A percentile compares a stretch with the other conserved stretches of the same genome.
phyloP scores from a whole-genome alignment of 2,113 vertebrate genomes.

The Neolamprologus sp. region DNA sequence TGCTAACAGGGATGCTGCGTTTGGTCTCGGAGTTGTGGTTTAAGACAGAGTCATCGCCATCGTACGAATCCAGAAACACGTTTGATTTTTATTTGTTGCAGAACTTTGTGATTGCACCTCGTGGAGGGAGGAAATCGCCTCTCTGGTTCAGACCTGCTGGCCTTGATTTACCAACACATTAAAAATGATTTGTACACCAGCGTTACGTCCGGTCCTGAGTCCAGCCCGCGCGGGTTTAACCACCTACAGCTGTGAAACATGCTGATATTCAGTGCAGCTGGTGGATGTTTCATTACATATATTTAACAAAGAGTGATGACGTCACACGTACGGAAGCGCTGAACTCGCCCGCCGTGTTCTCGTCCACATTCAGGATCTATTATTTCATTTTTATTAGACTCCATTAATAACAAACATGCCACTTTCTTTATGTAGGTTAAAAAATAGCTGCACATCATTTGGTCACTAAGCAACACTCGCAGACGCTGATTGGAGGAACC shows the following conservation, averaged over 20 bases:
- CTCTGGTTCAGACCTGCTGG: neutral
- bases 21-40: accelerated
- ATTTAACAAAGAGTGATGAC: neutral
- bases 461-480: conserved; percentile 32
- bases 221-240: neutral
- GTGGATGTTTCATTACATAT: neutral
- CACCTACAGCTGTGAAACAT: neutral
- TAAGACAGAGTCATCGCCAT: neutral
- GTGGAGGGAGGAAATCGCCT: neutral
- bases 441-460: conserved; percentile 55
- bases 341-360: neutral
- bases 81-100: neutral
- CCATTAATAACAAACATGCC: conserved; percentile 27
- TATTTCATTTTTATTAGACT: neutral
- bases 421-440: neutral
- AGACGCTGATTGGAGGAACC: neutral
- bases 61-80: neutral
- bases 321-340: neutral
- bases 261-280: neutral
- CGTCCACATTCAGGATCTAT: neutral
- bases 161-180: neutral
- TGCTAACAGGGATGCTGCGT: neutral
- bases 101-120: neutral
- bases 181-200: accelerated
- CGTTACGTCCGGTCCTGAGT: neutral